Conservation (phyloP, 64 coral and sea anemone genomes). For the Porites lutea region DNA sequence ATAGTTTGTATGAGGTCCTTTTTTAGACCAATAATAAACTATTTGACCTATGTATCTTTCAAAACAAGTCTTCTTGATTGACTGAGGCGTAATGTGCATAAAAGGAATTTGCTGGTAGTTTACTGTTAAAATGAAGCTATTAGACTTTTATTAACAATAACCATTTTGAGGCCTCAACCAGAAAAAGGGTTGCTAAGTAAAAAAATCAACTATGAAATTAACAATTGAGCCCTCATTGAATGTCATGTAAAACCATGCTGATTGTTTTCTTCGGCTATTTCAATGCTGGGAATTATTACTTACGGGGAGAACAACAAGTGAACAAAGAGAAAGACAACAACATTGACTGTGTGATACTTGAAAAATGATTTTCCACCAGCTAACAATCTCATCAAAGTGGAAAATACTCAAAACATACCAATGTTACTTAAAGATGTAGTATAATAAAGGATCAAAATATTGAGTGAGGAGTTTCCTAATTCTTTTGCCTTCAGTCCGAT, state of each 20-base stretch:
- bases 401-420: constrained; percentile 1
- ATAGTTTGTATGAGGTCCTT: constrained; percentile 40
- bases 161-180: neutral
- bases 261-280: neutral
- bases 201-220: neutral
- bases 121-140: constrained; percentile 27
- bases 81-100: constrained; percentile 44
- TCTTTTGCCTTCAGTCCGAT: no score
- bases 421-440: neutral
- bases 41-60: constrained; percentile 36
- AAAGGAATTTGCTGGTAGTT: constrained; percentile 48
- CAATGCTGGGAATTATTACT: constrained; percentile 2
- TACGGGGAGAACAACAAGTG: neutral
- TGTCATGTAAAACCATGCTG: no score
- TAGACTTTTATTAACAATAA: constrained; percentile 31
- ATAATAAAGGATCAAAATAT: no score
- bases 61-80: no score
- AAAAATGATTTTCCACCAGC: constrained; percentile 10
- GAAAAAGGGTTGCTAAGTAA: neutral
- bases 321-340: no score
- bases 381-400: constrained; percentile 5
- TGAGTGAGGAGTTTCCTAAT: no score
- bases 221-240: neutral
- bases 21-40: constrained; percentile 32
- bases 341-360: neutral